Evolutionary conservation across 2,113 vertebrate species (phyloP).

Genomic region (Malurus cyaneus): DNA sequence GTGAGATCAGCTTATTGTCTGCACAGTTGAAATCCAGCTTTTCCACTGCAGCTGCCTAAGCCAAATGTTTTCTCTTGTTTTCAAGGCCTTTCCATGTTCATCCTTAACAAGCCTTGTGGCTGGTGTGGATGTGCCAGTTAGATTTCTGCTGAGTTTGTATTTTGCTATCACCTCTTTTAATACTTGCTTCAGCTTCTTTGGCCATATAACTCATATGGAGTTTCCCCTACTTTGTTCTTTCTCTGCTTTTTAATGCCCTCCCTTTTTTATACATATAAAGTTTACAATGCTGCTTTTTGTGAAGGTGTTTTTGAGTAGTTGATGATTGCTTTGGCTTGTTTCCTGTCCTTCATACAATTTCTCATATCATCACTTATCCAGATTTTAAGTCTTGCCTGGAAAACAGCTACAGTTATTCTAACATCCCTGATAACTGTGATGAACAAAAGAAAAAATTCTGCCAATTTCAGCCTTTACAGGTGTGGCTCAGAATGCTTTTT

Average conservation of each 20-base stretch:
- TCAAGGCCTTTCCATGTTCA: background rate
- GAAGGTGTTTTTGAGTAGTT: slow-evolving; percentile 62
- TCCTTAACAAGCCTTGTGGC: slow-evolving; percentile 18
- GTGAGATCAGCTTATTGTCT: slow-evolving; percentile 9
- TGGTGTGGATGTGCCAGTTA: slow-evolving; percentile 28
- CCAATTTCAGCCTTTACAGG: slow-evolving; percentile 13
- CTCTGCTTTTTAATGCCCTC: slow-evolving; percentile 13
- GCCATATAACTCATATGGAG: background rate
- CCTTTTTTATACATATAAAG: slow-evolving; percentile 16
- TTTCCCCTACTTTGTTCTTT: slow-evolving; percentile 37
- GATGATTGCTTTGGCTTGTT: slow-evolving; percentile 64
- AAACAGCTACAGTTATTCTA: slow-evolving; percentile 39
- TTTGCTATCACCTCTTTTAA: slow-evolving; percentile 29
- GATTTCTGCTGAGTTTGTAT: slow-evolving; percentile 21
- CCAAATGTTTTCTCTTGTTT: slow-evolving; percentile 38
- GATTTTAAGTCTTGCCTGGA: slow-evolving; percentile 49
- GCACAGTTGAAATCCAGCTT: background rate
- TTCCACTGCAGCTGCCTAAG: background rate
- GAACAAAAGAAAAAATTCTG: background rate
- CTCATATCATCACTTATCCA: slow-evolving; percentile 50
- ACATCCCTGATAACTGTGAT: slow-evolving; percentile 36
- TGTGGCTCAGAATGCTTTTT: background rate
- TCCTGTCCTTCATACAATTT: slow-evolving; percentile 47
- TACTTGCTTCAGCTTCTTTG: slow-evolving; percentile 26
- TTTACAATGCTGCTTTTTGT: slow-evolving; percentile 50